A percentile compares a stretch with the other conserved stretches of the same genome.
phyloP scores from a whole-genome alignment of 2,113 vertebrate genomes.

The Oreocharis arfaki region DNA sequence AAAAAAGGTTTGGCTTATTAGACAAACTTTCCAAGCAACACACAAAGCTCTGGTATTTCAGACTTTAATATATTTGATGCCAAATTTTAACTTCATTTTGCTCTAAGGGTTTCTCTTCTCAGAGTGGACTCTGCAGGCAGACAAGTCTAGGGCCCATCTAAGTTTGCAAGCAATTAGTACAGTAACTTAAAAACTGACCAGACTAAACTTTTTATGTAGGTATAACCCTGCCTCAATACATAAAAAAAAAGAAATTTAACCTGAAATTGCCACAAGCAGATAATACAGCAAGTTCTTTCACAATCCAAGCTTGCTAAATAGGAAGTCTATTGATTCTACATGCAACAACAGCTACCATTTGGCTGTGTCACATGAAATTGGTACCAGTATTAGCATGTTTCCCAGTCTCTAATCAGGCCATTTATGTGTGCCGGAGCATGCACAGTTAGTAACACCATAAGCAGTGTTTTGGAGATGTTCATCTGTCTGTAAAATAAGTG shows the following conservation, averaged over 20 bases:
- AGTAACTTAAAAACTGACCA: not conserved
- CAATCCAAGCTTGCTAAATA: not conserved
- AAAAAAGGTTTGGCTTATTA: not conserved
- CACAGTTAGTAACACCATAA: not conserved
- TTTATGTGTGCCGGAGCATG: not conserved
- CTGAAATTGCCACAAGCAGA: not conserved
- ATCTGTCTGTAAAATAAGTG: not conserved
- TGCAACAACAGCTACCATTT: not conserved
- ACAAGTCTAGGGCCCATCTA: not conserved
- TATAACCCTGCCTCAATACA: not conserved
- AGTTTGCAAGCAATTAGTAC: not conserved
- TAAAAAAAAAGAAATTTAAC: not conserved
- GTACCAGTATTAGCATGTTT: not conserved
- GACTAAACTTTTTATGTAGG: not conserved
- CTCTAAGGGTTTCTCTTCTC: not conserved
- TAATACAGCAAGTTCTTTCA: not conserved
- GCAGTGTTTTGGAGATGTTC: not conserved
- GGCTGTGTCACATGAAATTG: not conserved
- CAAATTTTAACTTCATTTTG: not conserved
- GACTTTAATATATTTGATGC: not conserved
- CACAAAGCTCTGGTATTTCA: not conserved
- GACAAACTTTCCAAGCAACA: not conserved
- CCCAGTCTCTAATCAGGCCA: not conserved
- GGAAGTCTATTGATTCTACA: not conserved
- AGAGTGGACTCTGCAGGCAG: not conserved